These are phyloP conservation scores for Atlantisia rogersi DNA, from an alignment of 2,113 vertebrate species.

Conservation along the genomic window DNA sequence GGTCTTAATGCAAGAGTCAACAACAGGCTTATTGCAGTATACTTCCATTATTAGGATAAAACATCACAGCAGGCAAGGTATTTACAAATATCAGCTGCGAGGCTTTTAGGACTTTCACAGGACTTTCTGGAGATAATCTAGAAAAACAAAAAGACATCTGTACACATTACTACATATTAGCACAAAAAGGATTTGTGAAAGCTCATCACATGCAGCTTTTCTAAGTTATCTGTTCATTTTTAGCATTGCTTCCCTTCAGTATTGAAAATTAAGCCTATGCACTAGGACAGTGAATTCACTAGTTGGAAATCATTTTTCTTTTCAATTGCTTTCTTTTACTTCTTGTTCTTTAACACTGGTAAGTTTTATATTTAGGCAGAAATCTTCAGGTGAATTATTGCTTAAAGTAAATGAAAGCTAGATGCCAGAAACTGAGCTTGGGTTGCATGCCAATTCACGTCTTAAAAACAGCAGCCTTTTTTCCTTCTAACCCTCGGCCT, in stretches of 20 bases:
- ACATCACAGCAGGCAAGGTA: background rate
- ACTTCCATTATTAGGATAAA: background rate
- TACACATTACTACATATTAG: background rate
- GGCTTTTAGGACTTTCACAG: background rate
- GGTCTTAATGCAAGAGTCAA: background rate
- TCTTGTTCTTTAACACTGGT: background rate
- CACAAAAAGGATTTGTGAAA: conserved; percentile 27
- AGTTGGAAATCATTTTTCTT: conserved; percentile 15
- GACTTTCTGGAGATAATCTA: conserved; percentile 20
- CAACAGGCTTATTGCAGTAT: background rate
- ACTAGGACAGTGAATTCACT: background rate
- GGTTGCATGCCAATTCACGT: background rate
- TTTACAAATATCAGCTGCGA: background rate
- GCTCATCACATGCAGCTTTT: background rate
- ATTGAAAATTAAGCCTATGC: conserved; percentile 30
- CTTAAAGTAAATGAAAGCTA: conserved; percentile 17
- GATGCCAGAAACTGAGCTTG: background rate
- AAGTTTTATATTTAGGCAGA: conserved; percentile 33
- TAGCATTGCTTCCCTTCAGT: background rate
- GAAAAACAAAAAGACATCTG: conserved; percentile 35
- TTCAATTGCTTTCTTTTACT: conserved; percentile 15
- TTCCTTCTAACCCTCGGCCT: background rate
- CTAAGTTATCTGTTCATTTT: conserved; percentile 7
- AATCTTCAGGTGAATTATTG: background rate
- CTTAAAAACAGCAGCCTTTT: background rate